Evolutionary conservation across 2,888 invertebrate species (phyloP), one percentile per base, ranked within the genome.

Genomic region (Diadromus collaris): DNA sequence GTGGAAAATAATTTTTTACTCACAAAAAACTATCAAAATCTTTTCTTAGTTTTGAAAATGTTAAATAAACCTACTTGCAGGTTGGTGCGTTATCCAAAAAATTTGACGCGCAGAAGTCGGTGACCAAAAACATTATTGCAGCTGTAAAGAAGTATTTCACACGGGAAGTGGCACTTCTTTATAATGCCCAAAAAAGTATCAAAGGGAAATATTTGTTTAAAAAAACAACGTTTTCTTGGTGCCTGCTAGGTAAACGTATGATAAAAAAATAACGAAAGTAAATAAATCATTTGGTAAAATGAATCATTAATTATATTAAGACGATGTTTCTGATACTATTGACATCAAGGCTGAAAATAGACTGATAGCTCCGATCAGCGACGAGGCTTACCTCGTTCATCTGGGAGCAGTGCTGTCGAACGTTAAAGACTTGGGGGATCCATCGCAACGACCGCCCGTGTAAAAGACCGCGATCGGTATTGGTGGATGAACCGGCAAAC

Each of bases 351-450:
- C 58, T 6, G 44, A 44, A n/a, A 73, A 51, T 44, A 16, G 58
- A 5, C 19, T 32, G n/a, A 65, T 73, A 51, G 19, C 63, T 19
- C 56, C 56, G 46, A 44, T 73, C 6, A 46, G 56, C 41, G 65
- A 65, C 46, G 58, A 38, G 5, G 64, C 56, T 24, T 73, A 65
- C 24, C 29, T 65, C 1, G 32, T 41, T 7, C 41, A 65, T 34
- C 64, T 65, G 19, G 72, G 72, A 46, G 44, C 56, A 7, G 72
- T 73, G 24, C 54, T 71, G 29, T 48, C 71, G 6, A 71, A 71
- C 10, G 71, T 48, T 9, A 71, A 63, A 27, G 72, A 73, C 34
- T n/a, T 65, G 64, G 72, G 64, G 46, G 29, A 44, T 64, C 6
- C 54, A 56, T 16, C 64, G 72, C 60, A 19, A 21, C 1, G 29